Percentiles rank a stretch among this genome's conserved stretches.
phyloP scores from a whole-genome alignment of 2,888 invertebrate species.

The Zygothrica quintamaculata region DNA sequence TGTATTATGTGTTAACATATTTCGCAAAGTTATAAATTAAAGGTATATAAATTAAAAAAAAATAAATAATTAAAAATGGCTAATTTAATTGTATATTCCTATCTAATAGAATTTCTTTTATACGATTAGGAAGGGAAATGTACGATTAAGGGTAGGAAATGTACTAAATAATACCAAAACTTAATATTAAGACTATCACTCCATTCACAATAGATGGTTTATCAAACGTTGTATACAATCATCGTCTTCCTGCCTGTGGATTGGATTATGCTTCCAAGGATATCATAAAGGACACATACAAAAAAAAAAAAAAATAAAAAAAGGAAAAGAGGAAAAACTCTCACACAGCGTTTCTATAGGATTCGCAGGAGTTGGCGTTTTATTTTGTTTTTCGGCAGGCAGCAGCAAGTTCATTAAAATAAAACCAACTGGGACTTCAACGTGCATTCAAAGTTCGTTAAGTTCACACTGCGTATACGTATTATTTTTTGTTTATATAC shows the following conservation, averaged over 20 bases:
- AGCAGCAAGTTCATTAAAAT: slow-evolving; percentile 9
- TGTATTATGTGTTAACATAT: too few relatives aligned
- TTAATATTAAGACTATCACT: slow-evolving; percentile 13
- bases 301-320: slow-evolving; percentile 13
- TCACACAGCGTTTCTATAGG: slow-evolving; percentile 21
- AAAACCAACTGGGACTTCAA: slow-evolving; percentile 19
- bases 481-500: slow-evolving; percentile 35
- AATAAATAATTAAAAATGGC: too few relatives aligned
- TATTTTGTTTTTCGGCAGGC: slow-evolving; percentile 9
- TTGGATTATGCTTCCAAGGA: slow-evolving; percentile 38
- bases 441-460: slow-evolving; percentile 19
- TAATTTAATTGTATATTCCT: too few relatives aligned
- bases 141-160: slow-evolving; percentile 17
- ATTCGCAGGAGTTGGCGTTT: slow-evolving; percentile 25
- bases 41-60: too few relatives aligned
- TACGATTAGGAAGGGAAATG: too few relatives aligned
- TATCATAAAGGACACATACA: slow-evolving; percentile 36
- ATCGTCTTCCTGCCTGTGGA: slow-evolving; percentile 23
- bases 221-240: slow-evolving; percentile 12
- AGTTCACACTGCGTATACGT: slow-evolving; percentile 45
- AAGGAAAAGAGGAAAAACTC: neutral
- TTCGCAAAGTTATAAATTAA: too few relatives aligned
- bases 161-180: slow-evolving; percentile 32
- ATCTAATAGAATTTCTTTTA: too few relatives aligned
- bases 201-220: slow-evolving; percentile 19